These are phyloP conservation scores for Cyclopterus lumpus DNA, from an alignment of 2,797 vertebrate genomes.

Conservation along the genomic window DNA sequence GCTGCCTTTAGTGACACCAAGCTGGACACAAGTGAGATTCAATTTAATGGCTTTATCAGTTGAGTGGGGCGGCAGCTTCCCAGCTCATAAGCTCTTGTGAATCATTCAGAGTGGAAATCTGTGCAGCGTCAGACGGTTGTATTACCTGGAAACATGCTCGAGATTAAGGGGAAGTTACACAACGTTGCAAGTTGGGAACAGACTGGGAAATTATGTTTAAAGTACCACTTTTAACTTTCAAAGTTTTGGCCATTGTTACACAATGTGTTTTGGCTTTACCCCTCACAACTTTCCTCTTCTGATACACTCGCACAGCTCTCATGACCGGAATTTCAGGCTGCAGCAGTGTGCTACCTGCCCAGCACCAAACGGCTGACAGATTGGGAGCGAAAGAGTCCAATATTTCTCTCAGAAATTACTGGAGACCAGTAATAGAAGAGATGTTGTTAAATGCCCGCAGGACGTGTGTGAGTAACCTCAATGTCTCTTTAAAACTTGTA, in stretches of 20 bases:
- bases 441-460: background rate
- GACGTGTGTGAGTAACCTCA: background rate
- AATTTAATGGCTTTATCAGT: constrained; percentile 38
- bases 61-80: constrained; percentile 13
- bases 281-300: background rate
- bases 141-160: constrained; percentile 9
- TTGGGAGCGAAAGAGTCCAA: background rate
- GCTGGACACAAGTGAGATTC: constrained; percentile 28
- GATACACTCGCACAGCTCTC: background rate
- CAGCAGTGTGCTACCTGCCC: background rate
- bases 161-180: constrained; percentile 2
- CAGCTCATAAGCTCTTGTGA: constrained; percentile 5
- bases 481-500: background rate
- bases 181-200: background rate
- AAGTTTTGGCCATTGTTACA: background rate
- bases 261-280: background rate
- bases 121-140: constrained; percentile 1
- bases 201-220: background rate
- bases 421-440: background rate
- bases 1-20: constrained; percentile 13
- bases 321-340: background rate
- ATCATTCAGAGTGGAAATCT: constrained; percentile 9
- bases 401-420: background rate
- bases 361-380: background rate
- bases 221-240: background rate